Evolutionary conservation across 2,888 invertebrate genomes (phyloP), one percentile per base, ranked within the genome.

Genomic region (Opisthograptis luteolata): DNA sequence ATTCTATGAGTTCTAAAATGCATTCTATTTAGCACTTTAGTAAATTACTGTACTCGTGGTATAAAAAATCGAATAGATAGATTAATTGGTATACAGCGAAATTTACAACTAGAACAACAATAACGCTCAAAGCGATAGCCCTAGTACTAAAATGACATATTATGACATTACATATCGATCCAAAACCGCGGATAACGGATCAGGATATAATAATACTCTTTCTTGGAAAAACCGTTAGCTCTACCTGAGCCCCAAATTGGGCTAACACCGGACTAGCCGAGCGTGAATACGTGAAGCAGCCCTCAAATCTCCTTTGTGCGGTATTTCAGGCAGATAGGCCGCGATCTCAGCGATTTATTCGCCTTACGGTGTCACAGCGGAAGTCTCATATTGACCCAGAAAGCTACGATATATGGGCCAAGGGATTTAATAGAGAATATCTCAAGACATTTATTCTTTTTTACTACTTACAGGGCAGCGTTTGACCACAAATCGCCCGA

Each of bases 311-410:
- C 34, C 40, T 40, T 46, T 47, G 46, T 53, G 50, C 25, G 10
- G 22, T 3, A 37, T 35, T 43, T 36, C 13, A 32, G 20, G 15
- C 31, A 36, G 19, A 36, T 7, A n/a, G 4, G 17, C 30, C 31
- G 19, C 31, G 34, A 40, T 44, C 43, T 54, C 43, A 32, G 36
- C 51, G 20, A 59, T 59, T 59, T 54, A 56, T 59, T 49, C 44
- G 54, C 41, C 49, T 55, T 36, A 60, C 45, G 36, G 50, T 37
- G 44, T 39, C 44, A 30, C 37, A n/a, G 37, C 35, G 43, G 37
- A 49, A 50, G 39, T 50, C 34, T 27, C 50, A 45, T 51, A 45
- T 34, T 50, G 55, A 60, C 55, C 60, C 42, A 60, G 32, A 55
- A 55, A 43, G 39, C 32, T 30, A 15, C 44, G 40, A 30, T 40